These are phyloP conservation scores for Sipha maydis DNA, from an alignment of 2,888 invertebrate genomes.

Conservation along the genomic window DNA sequence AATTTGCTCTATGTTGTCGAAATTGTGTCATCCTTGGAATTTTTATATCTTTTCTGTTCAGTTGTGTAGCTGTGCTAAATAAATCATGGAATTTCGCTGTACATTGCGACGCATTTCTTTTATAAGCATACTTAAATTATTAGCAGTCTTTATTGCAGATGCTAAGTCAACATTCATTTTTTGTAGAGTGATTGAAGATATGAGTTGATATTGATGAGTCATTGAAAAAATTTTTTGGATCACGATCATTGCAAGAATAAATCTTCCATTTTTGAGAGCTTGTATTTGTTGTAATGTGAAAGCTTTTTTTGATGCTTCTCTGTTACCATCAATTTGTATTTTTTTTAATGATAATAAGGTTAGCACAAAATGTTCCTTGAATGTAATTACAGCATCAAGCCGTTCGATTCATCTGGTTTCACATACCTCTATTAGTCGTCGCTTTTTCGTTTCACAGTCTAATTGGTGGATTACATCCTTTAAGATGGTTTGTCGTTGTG, in stretches of 20 bases:
- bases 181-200: no score
- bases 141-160: no score
- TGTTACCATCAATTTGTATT: conserved; percentile 40
- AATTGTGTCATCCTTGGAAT: no score
- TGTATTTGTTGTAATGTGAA: conserved; percentile 51
- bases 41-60: no score
- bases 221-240: no score
- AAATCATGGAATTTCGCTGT: conserved; percentile 45
- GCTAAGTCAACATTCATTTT: no score
- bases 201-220: no score
- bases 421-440: conserved; percentile 53
- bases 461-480: background rate
- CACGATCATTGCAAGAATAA: conserved; percentile 53
- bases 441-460: conserved; percentile 55
- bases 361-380: conserved; percentile 45
- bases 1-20: conserved; percentile 49
- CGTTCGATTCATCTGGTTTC: conserved; percentile 62
- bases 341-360: conserved; percentile 30
- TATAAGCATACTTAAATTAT: no score
- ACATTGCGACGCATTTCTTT: no score
- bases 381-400: conserved; percentile 60
- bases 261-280: conserved; percentile 52
- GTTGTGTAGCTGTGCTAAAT: conserved; percentile 23
- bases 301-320: conserved; percentile 46
- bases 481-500: conserved; percentile 12